Percentiles rank a stretch among this genome's conserved stretches.
Evolutionary conservation across 2,888 invertebrate species (phyloP).

Genomic region (Caenorhabditis sp.): DNA sequence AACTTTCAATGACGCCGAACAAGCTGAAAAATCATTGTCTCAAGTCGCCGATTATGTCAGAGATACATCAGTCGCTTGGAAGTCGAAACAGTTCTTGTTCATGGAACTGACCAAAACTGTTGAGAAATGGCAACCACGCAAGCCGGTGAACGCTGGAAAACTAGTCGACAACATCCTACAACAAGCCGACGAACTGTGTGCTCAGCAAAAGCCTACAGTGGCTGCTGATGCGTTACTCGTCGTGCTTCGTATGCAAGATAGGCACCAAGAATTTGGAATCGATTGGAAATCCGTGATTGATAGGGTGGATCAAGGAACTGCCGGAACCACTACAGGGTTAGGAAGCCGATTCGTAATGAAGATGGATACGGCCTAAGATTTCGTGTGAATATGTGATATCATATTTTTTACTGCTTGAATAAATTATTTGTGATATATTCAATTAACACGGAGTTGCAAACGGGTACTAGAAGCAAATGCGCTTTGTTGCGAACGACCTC

Average conservation of each 20-base stretch:
- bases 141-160: slow-evolving; percentile 33
- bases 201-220: slow-evolving; percentile 64
- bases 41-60: slow-evolving; percentile 37
- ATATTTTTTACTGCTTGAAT: not conserved
- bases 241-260: slow-evolving; percentile 59
- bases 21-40: slow-evolving; percentile 35
- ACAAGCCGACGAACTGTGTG: slow-evolving; percentile 62
- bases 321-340: slow-evolving; percentile 62
- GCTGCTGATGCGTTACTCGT: slow-evolving; percentile 67
- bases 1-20: slow-evolving; percentile 44
- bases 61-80: slow-evolving; percentile 64
- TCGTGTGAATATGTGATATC: slow-evolving; percentile 4
- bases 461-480: too few relatives aligned
- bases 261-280: slow-evolving; percentile 45
- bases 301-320: slow-evolving; percentile 45
- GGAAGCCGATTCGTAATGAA: slow-evolving; percentile 53
- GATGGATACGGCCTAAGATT: slow-evolving; percentile 56
- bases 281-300: slow-evolving; percentile 61
- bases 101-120: slow-evolving; percentile 49
- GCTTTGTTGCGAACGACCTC: too few relatives aligned
- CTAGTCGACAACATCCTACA: slow-evolving; percentile 52
- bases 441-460: too few relatives aligned
- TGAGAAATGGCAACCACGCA: slow-evolving; percentile 57
- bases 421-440: not conserved
- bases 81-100: slow-evolving; percentile 67